phyloP scores from a whole-genome alignment of 1,140 invertebrate species.

The Drosophila lini region DNA sequence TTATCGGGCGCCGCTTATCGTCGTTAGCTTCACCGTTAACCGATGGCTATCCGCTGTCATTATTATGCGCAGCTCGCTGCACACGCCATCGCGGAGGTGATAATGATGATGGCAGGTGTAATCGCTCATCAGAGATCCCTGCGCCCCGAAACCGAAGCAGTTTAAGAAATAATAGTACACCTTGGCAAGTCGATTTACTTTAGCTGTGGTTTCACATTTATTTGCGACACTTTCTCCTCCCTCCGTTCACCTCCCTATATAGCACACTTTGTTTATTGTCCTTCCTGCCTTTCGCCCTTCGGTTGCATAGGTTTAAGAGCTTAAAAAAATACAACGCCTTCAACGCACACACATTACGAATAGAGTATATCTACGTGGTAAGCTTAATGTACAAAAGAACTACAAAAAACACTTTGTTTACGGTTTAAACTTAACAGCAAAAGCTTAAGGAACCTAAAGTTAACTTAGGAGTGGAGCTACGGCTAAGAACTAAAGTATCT shows the following conservation, averaged over 20 bases:
- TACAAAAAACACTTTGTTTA: conserved; percentile 24
- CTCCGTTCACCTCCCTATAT: conserved; percentile 1
- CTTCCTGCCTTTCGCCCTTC: conserved; percentile 21
- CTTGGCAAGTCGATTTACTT: conserved; percentile 4
- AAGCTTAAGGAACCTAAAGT: conserved; percentile 57
- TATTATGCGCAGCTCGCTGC: conserved; percentile 42
- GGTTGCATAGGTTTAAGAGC: conserved; percentile 56
- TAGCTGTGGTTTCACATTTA: conserved; percentile 52
- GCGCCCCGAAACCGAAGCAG: background rate
- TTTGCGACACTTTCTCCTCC: conserved; percentile 35
- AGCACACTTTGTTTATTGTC: conserved; percentile 45
- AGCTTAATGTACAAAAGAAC: conserved; percentile 54
- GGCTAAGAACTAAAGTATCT: conserved; percentile 23
- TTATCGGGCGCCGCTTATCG: conserved; percentile 43
- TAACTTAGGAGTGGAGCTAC: conserved; percentile 61
- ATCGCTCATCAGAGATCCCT: conserved; percentile 14
- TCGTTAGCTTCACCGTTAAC: conserved; percentile 29
- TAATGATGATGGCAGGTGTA: conserved; percentile 14
- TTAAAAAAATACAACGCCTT: conserved; percentile 71
- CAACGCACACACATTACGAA: conserved; percentile 33
- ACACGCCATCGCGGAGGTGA: conserved; percentile 14
- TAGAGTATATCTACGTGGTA: conserved; percentile 40
- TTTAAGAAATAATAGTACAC: conserved; percentile 8
- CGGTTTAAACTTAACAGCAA: conserved; percentile 56
- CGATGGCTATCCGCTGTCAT: conserved; percentile 64